A percentile compares a stretch with the other conserved stretches of the same genome.
These are phyloP conservation scores for Mormyrus hasselquistii DNA, from an alignment of 2,797 vertebrate genomes.

Conservation along the genomic window DNA sequence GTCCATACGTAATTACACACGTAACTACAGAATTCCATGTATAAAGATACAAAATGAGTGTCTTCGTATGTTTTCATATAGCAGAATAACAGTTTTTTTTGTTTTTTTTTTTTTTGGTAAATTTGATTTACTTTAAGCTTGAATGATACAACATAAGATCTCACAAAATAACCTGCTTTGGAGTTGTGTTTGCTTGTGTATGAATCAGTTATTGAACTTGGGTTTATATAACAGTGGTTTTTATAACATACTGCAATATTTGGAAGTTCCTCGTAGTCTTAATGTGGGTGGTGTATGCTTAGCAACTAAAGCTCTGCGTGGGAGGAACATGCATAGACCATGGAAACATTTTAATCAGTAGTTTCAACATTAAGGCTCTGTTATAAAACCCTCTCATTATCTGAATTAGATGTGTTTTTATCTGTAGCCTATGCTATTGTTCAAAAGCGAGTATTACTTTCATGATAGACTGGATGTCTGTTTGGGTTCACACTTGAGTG, in stretches of 20 bases:
- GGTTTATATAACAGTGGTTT: conserved; percentile 7
- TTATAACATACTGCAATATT: conserved; percentile 4
- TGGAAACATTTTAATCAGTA: conserved; percentile 11
- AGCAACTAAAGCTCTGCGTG: conserved; percentile 6
- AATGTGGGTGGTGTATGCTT: conserved; percentile 14
- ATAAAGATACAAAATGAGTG: background rate
- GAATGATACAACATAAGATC: background rate
- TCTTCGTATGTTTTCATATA: background rate
- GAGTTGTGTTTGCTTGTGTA: background rate
- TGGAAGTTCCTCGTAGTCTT: background rate
- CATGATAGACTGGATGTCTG: background rate
- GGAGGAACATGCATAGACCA: background rate
- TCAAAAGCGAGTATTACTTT: background rate
- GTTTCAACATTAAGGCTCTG: background rate
- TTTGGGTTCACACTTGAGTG: background rate
- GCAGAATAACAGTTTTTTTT: background rate
- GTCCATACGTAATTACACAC: background rate
- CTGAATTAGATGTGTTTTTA: background rate
- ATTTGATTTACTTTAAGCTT: background rate
- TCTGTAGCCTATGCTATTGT: background rate
- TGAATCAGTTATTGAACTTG: background rate
- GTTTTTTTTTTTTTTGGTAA: background rate
- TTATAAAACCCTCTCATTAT: background rate
- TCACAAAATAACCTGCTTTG: background rate
- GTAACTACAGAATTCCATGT: background rate